Base-by-base conservation (phyloP, 2,888 invertebrate species). In the Sphaerophoria taeniata region DNA sequence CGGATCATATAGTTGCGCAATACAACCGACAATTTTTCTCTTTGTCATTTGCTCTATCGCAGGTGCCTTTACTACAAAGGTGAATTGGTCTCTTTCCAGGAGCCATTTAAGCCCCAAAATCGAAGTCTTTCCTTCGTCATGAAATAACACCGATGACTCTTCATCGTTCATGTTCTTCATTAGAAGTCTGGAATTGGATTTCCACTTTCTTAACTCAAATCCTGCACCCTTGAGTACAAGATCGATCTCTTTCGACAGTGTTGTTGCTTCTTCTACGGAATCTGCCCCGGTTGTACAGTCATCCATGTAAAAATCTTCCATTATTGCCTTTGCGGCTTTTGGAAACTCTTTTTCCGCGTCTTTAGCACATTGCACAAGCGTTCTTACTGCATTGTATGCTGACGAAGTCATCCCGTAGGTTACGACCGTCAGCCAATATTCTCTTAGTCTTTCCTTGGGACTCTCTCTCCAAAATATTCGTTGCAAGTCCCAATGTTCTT, bases 1-100 rank as follows among this genome's bases (percentile, higher is more conserved):
- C 0, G 89, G 88, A 49, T 89, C 88, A 58, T 81, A 89, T 2
- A 89, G 77, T 67, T 70, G 60, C 9, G 73, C 71, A 6, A 73
- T 58, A 31, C 55, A 65, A 12, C 49, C 36, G 4, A 84, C 45
- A 6, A 79, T 36, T 11, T 34, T 75, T 9, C 79, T 53, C 33
- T 84, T 79, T 9, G 72, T 84, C 16, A 74, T 39, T n/a, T 16
- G 39, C 31, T 73, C 56, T 24, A 53, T 53, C 12, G 36, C 51
- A 12, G 71, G 51, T 61, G 71, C 16, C 12, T 74, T 83, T 4
- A 78, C 56, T 11, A 49, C n/a, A 47, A 72, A 82, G 7, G 70
- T 71, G 55, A 63, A 65, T n/a, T 55, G 16, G 45, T 75, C 67
- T 16, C n/a, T 11, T 2, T 60, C 49, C 4, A 74, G 14, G 4